Evolutionary conservation across 2,888 invertebrate genomes (phyloP).

Genomic region (Lypha dubia): DNA sequence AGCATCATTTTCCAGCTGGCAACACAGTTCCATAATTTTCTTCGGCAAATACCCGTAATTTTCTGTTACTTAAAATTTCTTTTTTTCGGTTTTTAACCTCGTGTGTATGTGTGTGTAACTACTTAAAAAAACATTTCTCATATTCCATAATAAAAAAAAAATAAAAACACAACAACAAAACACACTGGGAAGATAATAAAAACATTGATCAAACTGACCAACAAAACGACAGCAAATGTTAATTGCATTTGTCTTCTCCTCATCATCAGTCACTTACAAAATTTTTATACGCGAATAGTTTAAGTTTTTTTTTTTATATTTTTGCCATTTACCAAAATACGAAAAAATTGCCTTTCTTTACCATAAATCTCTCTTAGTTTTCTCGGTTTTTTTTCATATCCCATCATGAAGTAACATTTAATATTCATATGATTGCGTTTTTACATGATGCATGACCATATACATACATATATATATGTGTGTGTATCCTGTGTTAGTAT

Average conservation of each 20-base stretch:
- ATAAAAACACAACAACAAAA: too few species aligned
- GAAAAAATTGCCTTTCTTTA: conserved; percentile 34
- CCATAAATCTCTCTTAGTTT: conserved; percentile 45
- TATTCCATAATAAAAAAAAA: conserved; percentile 39
- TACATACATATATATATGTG: too few species aligned
- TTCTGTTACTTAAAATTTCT: conserved; percentile 22
- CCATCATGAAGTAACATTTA: conserved; percentile 41
- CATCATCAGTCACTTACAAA: conserved; percentile 60
- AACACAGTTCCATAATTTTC: conserved; percentile 22
- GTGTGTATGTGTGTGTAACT: not conserved
- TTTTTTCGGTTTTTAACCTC: conserved; percentile 25
- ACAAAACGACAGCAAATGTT: conserved; percentile 56
- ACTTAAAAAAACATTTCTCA: conserved; percentile 38
- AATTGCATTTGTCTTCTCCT: conserved; percentile 69
- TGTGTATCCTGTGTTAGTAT: conserved; percentile 7
- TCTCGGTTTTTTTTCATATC: conserved; percentile 22
- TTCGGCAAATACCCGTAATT: conserved; percentile 14
- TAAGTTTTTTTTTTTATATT: conserved; percentile 20
- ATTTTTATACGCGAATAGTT: conserved; percentile 29
- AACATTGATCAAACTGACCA: conserved; percentile 51
- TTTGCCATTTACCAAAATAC: conserved; percentile 43
- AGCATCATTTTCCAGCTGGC: not conserved
- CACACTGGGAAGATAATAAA: too few species aligned
- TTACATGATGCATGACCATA: too few species aligned
- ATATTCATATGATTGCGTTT: conserved; percentile 42